Percentiles rank a stretch among this genome's conserved stretches.
phyloP scores from a whole-genome alignment of 2,113 vertebrate species.

The Apaloderma vittatum region DNA sequence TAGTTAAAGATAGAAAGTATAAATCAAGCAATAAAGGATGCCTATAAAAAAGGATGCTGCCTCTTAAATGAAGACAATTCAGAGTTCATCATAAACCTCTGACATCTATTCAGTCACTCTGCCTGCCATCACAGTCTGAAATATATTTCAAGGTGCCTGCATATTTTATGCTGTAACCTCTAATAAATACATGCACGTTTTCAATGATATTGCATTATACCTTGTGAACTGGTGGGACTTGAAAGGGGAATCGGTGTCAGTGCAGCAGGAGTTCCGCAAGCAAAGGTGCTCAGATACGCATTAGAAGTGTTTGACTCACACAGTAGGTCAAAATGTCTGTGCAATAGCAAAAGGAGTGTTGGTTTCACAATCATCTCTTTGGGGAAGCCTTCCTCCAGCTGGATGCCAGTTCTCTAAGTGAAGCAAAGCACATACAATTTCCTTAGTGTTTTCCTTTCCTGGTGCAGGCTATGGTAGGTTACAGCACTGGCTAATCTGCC shows the following conservation, averaged over 20 bases:
- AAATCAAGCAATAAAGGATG: constrained; percentile 62
- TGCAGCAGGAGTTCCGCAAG: neutral
- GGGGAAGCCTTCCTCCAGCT: neutral
- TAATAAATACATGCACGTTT: constrained; percentile 46
- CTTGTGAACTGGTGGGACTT: constrained; percentile 12
- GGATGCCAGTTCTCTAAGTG: neutral
- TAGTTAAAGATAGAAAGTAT: constrained; percentile 51
- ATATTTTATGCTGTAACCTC: constrained; percentile 36
- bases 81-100: constrained; percentile 58
- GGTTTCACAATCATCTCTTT: neutral
- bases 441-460: neutral
- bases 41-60: constrained; percentile 21
- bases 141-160: constrained; percentile 53
- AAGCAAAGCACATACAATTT: neutral
- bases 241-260: neutral
- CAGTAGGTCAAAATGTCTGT: neutral
- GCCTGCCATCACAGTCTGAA: constrained; percentile 16
- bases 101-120: constrained; percentile 54
- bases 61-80: constrained; percentile 61
- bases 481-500: neutral
- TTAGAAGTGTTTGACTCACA: neutral
- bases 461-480: neutral
- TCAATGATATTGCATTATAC: constrained; percentile 31
- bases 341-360: neutral
- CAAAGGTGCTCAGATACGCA: neutral